phyloP scores from a whole-genome alignment of 2,113 vertebrate species.

The Etheostoma cragini region DNA sequence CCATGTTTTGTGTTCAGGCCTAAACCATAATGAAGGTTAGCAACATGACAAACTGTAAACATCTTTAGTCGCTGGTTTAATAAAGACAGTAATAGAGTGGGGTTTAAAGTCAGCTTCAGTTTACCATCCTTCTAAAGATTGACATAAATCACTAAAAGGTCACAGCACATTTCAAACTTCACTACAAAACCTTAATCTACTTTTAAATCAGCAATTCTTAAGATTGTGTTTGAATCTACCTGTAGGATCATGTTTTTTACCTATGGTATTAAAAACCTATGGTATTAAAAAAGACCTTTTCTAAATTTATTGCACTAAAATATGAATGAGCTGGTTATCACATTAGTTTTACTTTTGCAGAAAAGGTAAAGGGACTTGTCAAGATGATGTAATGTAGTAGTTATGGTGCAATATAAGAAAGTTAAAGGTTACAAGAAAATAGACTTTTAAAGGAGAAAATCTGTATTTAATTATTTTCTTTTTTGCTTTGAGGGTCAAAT shows the following conservation, averaged over 20 bases:
- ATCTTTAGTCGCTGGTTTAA: not conserved
- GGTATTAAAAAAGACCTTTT: not conserved
- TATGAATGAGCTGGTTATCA: not conserved
- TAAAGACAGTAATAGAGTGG: not conserved
- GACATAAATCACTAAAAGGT: not conserved
- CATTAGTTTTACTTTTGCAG: not conserved
- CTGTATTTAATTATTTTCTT: not conserved
- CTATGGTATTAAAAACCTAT: not conserved
- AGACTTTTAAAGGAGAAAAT: not conserved
- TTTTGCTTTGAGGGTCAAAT: not conserved
- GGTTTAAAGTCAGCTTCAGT: not conserved
- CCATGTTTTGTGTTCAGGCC: not conserved
- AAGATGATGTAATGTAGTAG: not conserved
- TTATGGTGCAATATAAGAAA: not conserved
- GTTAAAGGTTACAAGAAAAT: not conserved
- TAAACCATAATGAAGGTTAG: not conserved
- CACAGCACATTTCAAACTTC: not conserved
- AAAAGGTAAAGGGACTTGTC: not conserved
- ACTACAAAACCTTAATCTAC: not conserved
- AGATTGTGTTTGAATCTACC: not conserved
- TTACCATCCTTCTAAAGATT: not conserved
- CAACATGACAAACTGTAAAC: not conserved
- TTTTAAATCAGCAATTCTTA: not conserved
- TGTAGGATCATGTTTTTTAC: not conserved
- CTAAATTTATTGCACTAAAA: not conserved